Base-by-base conservation (phyloP, 1,140 invertebrate genomes). In the Cotesia chilonis region DNA sequence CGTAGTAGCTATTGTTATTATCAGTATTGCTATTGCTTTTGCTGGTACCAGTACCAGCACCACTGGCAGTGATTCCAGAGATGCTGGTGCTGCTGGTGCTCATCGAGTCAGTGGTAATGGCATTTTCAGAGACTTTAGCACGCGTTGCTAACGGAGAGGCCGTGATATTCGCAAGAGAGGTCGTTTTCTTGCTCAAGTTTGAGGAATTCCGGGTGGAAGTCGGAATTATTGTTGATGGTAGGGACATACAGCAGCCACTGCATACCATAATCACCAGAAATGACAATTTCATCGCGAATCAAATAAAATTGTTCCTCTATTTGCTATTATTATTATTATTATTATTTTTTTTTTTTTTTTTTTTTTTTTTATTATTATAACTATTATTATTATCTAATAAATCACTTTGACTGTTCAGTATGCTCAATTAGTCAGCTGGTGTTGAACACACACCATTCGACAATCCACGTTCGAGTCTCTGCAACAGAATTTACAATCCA, bases 41-140 rank as follows among this genome's bases (percentile, higher is more conserved):
- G 59, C 51, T 41, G 60, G 4, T 47, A 70, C 57, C 5, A 60
- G 37, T 28, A 81, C 37, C 77, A 81, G 84, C 55, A 76, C 71
- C 12, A 76, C 79, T 72, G 80, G 77, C 2, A 84, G 82, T 35
- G 80, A 38, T 36, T 60, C 80, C 80, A 83, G 41, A 47, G 6
- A 85, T 2, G 82, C 74, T 57, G 75, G 72, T 4, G 81, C 79
- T 75, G 82, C 82, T 41, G 41, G 38, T 51, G 52, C 36, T 66
- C 4, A 35, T 55, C 17, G 68, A 70, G 83, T 84, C 79, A 82
- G 84, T 1, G 78, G 82, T 28, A 74, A 72, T 55, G 69, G 66
- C 14, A 51, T 52, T 64, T 52, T 81, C 72, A 51, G 82, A 80
- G 20, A 80, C 82, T 65, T 83, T 83, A 14, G 72, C 37, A 14